Base-by-base conservation (phyloP, 1,140 invertebrate species). In the Leucophenga varia region DNA sequence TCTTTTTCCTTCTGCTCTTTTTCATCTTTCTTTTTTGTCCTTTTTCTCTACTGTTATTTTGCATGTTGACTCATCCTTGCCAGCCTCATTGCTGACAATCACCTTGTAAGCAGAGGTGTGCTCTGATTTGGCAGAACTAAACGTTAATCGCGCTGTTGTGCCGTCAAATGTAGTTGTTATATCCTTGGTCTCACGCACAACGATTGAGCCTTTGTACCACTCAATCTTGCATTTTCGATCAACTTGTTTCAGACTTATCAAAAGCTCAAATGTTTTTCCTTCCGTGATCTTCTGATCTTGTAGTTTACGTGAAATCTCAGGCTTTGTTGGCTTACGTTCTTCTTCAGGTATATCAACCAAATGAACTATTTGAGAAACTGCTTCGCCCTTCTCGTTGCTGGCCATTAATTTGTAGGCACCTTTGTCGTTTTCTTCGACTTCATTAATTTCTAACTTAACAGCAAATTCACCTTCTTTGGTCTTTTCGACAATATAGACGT, bases 331-430 rank as follows among this genome's bases (percentile, higher is more conserved):
- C 32, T 71, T 72, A 6, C 59, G 57, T 30, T 74, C 72, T 20
- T 72, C 72, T 42, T 86, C 85, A 5, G 86, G 86, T 58, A 93
- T 85, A 59, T 93, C 89, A 28, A 85, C 85, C 9, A 95, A 85
- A 76, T 92, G 86, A 1, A 96, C 90, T 43, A 86, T 81, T 75
- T 93, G 89, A n/a, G 92, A 95, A 20, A 86, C 86, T 1, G 90
- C 90, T 79, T 95, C 91, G 50, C 93, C 93, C 75, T 95, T 95
- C 64, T 94, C 91, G 64, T 95, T 95, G 68, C 90, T 92, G 6
- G 92, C 93, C 0, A 93, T 84, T 49, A 95, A 78, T 77, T 94
- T 94, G 68, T 96, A 95, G 49, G 85, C 82, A 47, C 93, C 93
- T 74, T 91, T 92, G 65, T 96, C 93, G 14, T 76, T 78, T 54